These are phyloP conservation scores for Yoshiicerus persimilis DNA, from an alignment of 1,140 invertebrate genomes.

Conservation along the genomic window DNA sequence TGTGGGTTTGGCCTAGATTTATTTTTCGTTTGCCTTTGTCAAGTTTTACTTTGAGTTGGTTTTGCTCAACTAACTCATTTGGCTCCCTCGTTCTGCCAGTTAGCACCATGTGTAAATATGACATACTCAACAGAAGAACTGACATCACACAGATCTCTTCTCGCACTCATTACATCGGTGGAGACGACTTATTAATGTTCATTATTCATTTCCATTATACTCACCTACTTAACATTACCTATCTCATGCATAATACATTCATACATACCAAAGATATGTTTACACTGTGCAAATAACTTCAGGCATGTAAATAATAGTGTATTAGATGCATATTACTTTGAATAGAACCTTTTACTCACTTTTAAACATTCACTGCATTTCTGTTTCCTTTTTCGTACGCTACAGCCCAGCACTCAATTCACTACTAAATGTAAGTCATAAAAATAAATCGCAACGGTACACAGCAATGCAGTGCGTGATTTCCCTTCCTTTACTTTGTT, in stretches of 20 bases:
- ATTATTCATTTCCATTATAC: neutral
- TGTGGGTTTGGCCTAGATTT: slow-evolving; percentile 37
- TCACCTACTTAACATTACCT: neutral
- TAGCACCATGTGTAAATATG: neutral
- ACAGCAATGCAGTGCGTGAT: neutral
- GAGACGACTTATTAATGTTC: neutral
- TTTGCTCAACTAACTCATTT: neutral
- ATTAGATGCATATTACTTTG: neutral
- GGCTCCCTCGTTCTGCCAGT: neutral
- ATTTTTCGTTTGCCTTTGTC: neutral
- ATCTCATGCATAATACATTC: neutral
- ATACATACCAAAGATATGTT: neutral
- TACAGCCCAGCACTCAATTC: neutral
- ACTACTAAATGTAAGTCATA: neutral
- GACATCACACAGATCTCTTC: neutral
- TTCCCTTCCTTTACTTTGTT: neutral
- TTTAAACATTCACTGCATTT: neutral
- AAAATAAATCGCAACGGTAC: neutral
- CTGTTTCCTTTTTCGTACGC: neutral
- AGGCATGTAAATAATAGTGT: neutral
- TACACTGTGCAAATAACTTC: neutral
- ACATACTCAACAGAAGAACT: neutral
- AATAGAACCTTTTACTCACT: neutral
- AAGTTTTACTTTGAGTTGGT: neutral
- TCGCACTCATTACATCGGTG: neutral